Evolutionary conservation across 2,888 invertebrate genomes (phyloP).

Genomic region (Didymodactylos carnosus): DNA sequence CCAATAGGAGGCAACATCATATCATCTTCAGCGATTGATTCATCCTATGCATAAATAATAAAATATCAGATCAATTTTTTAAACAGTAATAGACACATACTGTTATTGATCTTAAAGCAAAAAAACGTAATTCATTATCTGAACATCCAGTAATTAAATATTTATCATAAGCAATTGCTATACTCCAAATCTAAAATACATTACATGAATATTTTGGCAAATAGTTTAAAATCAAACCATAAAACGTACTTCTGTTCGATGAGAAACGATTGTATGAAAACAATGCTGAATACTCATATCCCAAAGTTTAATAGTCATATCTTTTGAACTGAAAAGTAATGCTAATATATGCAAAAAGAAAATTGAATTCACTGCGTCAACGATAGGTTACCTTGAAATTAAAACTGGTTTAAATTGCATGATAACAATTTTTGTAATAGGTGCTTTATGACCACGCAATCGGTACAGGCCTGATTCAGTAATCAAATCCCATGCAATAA

Average conservation of each 20-base stretch:
- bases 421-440: constrained; percentile 51
- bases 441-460: constrained; percentile 69
- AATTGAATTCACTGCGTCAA: too few relatives aligned
- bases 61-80: too few relatives aligned
- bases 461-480: constrained; percentile 70
- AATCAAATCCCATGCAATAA: constrained; percentile 81
- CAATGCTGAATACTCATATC: constrained; percentile 80
- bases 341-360: constrained; percentile 3
- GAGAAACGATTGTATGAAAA: constrained; percentile 73
- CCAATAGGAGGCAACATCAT: not conserved
- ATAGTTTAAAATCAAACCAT: not conserved
- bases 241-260: constrained; percentile 44
- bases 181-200: constrained; percentile 54
- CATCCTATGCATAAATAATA: constrained; percentile 37
- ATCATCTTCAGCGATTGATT: constrained; percentile 13
- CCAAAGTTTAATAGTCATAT: constrained; percentile 89
- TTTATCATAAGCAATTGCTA: constrained; percentile 55
- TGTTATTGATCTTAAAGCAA: constrained; percentile 43
- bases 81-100: too few relatives aligned
- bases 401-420: constrained; percentile 30
- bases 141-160: constrained; percentile 69
- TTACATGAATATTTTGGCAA: constrained; percentile 4
- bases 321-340: constrained; percentile 51
- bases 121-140: constrained; percentile 63
- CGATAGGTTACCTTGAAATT: constrained; percentile 29